Evolutionary conservation across 1,140 invertebrate species (phyloP), one percentile per base, ranked within the genome.

Genomic region (Drosophila athabasca): DNA sequence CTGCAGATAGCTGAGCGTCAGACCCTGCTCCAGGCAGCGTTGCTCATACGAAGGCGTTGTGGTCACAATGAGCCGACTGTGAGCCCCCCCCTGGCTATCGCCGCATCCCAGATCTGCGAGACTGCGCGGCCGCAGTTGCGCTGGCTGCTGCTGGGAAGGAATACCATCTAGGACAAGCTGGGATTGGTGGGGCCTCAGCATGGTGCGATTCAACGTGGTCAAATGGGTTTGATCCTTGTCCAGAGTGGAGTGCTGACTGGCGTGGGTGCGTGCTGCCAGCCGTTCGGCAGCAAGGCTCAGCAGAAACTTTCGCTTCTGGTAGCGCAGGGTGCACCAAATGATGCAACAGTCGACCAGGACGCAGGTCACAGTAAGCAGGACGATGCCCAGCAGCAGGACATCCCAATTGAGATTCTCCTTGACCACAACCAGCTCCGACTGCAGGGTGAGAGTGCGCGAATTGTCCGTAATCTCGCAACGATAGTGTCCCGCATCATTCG

Each of bases 301-400:
- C 22, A 44, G 51, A 6, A 70, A 45, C 55, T 90, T 90, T 0
- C 80, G 69, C 2, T 69, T 74, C 24, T 97, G 96, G 90, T 98
- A 98, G 78, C 98, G 98, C 62, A 98, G 96, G 6, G 97, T 95
- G 9, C 98, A 96, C 97, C 97, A 98, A 26, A 98, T 94, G 9
- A 97, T 94, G 0, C 97, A 98, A 3, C 97, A 98, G 4, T 95
- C 94, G 15, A 98, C 96, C 35, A 97, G 95, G 91, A 97, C 97
- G 91, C 96, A 82, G 24, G 98, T 96, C 0, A 98, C 95, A 2
- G 96, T 96, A 59, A 98, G 97, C 73, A 97, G 95, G 74, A 98
- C 96, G 61, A 98, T 95, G 45, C 96, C 96, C 45, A 96, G 94
- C 82, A 97, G 96, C 2, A 92, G 83, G 6, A 90, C 53, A 49